These are phyloP conservation scores for Drosophila sulfurigaster DNA, from an alignment of 1,140 invertebrate species.

Conservation along the genomic window DNA sequence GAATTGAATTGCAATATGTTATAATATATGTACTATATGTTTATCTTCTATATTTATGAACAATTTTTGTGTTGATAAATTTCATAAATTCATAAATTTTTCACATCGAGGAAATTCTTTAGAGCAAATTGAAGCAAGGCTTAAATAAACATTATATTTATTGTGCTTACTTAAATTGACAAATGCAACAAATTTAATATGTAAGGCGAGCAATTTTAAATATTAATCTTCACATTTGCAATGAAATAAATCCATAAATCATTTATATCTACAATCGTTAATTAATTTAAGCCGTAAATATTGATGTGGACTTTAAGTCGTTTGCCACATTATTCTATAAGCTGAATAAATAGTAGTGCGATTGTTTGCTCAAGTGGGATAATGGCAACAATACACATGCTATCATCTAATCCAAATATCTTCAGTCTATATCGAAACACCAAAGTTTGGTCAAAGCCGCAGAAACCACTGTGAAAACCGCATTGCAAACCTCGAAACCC, in stretches of 20 bases:
- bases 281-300: background rate
- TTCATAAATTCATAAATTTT: too few species aligned
- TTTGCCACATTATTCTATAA: background rate
- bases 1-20: too few species aligned
- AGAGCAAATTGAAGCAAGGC: too few species aligned
- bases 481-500: constrained; percentile 23
- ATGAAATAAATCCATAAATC: too few species aligned
- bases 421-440: background rate
- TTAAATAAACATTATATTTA: too few species aligned
- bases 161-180: too few species aligned
- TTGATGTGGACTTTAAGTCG: background rate
- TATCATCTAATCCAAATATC: constrained; percentile 15
- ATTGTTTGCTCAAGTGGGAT: background rate
- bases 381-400: constrained; percentile 7
- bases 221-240: too few species aligned
- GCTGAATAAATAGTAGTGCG: background rate
- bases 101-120: too few species aligned
- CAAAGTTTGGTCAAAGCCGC: constrained; percentile 7
- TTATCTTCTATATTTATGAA: too few species aligned
- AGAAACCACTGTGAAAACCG: constrained; percentile 22
- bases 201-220: background rate
- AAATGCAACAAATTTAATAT: background rate
- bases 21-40: too few species aligned
- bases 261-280: background rate
- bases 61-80: too few species aligned